These are phyloP conservation scores for Nylanderia fulva DNA, from an alignment of 1,140 invertebrate species.

Conservation along the genomic window DNA sequence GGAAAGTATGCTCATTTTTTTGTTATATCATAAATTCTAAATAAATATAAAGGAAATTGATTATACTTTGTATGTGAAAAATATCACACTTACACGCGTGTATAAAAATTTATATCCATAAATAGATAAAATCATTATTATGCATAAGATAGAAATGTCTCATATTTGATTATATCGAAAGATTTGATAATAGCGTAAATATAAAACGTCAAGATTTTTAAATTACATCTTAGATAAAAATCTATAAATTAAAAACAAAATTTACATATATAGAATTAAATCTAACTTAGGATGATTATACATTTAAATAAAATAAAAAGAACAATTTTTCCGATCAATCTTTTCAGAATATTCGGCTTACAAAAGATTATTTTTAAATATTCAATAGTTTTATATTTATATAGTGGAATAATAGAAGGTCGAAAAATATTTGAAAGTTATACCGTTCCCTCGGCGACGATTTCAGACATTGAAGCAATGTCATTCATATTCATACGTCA, in stretches of 20 bases:
- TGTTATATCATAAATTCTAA: constrained; percentile 1
- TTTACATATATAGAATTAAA: background rate
- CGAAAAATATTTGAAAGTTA: constrained; percentile 51
- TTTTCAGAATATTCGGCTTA: constrained; percentile 4
- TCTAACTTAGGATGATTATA: background rate
- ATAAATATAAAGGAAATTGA: background rate
- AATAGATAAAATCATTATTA: no score
- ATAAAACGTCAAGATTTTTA: background rate
- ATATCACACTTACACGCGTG: background rate
- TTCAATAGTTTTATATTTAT: background rate
- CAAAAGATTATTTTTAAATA: background rate
- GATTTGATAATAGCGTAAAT: background rate
- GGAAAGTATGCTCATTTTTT: constrained; percentile 81
- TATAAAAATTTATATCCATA: background rate
- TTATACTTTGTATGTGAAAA: background rate
- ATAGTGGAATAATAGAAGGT: constrained; percentile 37
- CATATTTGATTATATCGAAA: background rate
- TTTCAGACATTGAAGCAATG: constrained; percentile 2
- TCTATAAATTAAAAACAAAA: background rate
- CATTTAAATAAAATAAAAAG: background rate
- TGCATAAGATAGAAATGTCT: no score
- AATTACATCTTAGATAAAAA: background rate
- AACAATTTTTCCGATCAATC: background rate
- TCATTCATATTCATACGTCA: background rate
- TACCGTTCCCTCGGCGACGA: constrained; percentile 62